Conservation (phyloP, 37 sponge, comb jelly and placozoan species). For the Cliona cf. orientalis region DNA sequence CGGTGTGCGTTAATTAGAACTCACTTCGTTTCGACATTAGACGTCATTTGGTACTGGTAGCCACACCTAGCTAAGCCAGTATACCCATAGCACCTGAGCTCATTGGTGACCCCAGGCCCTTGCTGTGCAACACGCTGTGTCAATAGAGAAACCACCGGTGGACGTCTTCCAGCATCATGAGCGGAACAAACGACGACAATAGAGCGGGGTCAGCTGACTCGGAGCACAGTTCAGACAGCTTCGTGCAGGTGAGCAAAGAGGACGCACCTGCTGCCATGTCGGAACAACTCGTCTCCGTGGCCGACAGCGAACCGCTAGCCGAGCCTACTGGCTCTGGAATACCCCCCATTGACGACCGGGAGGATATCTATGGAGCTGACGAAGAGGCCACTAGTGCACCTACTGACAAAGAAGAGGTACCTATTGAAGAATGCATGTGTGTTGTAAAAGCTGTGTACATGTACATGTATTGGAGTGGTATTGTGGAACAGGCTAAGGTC, state of each 20-base stretch:
- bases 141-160: too few relatives aligned
- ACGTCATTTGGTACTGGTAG: too few relatives aligned
- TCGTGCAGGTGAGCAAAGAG: conserved; percentile 39
- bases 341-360: conserved; percentile 18
- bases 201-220: conserved; percentile 47
- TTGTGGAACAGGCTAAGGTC: too few relatives aligned
- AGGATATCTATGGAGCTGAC: not conserved
- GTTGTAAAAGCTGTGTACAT: not conserved
- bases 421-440: too few relatives aligned
- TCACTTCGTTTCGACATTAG: too few relatives aligned
- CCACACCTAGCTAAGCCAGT: too few relatives aligned
- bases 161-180: too few relatives aligned
- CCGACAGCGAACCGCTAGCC: not conserved
- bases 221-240: conserved; percentile 50
- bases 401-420: not conserved
- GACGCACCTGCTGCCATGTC: conserved; percentile 8
- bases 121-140: too few relatives aligned
- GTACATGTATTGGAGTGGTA: not conserved
- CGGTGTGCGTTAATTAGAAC: too few relatives aligned
- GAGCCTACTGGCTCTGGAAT: not conserved
- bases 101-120: too few relatives aligned
- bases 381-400: not conserved
- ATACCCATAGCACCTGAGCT: too few relatives aligned
- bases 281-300: not conserved
- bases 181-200: conserved; percentile 8